Percentiles rank a stretch among this genome's conserved stretches.
These are phyloP conservation scores for Siniperca undulata DNA, from an alignment of 2,797 vertebrate genomes.

Conservation along the genomic window DNA sequence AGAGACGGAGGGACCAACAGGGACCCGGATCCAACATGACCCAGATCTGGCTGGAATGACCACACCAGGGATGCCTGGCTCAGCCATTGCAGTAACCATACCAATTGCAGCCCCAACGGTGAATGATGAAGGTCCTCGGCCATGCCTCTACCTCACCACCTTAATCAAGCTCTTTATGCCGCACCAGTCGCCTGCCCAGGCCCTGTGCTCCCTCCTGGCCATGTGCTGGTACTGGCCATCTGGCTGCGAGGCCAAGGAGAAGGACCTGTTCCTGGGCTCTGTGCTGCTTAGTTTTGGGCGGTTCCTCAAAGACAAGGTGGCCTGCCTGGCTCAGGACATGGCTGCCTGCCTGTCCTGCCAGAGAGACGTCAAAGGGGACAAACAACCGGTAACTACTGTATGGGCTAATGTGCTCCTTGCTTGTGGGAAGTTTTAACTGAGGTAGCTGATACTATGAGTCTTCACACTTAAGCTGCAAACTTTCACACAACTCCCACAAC, in stretches of 20 bases:
- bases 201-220: slow-evolving; percentile 74
- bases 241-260: slow-evolving; percentile 59
- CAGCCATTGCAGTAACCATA: slow-evolving; percentile 30
- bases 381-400: slow-evolving; percentile 74
- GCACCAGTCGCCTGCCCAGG: slow-evolving; percentile 70
- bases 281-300: slow-evolving; percentile 72
- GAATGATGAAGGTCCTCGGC: slow-evolving; percentile 51
- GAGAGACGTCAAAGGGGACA: slow-evolving; percentile 56
- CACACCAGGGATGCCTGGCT: neutral
- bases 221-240: slow-evolving; percentile 81
- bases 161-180: slow-evolving; percentile 71
- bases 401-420: neutral
- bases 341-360: slow-evolving; percentile 77
- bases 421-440: slow-evolving; percentile 15
- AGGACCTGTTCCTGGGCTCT: slow-evolving; percentile 74
- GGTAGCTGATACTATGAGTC: slow-evolving; percentile 2
- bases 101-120: neutral
- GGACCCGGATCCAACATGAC: slow-evolving; percentile 46
- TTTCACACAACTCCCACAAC: slow-evolving; percentile 46
- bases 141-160: slow-evolving; percentile 72
- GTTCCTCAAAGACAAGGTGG: slow-evolving; percentile 76
- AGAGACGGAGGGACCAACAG: slow-evolving; percentile 8
- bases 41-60: slow-evolving; percentile 57
- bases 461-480: slow-evolving; percentile 40
- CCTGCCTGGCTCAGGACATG: slow-evolving; percentile 66